A percentile compares a stretch with the other conserved stretches of the same genome.
Evolutionary conservation across 92 coral and sea anemone genomes (phyloP).

Genomic region (Palythoa grandis): DNA sequence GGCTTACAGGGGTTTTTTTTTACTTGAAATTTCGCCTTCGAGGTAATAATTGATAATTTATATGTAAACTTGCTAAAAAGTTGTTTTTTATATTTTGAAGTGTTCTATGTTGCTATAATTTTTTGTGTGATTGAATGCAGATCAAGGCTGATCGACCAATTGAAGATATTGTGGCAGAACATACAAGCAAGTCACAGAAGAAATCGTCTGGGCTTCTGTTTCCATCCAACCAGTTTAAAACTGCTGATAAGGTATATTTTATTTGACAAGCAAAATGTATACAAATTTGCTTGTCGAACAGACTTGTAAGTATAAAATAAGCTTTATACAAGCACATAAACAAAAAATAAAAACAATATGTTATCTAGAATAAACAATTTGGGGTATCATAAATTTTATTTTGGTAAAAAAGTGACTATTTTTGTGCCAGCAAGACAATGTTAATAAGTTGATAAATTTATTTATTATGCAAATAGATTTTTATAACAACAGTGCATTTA

Average conservation of each 20-base stretch:
- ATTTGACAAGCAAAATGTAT: background rate
- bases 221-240: slow-evolving; percentile 58
- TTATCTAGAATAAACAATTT: too few relatives aligned
- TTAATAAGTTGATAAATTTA: too few relatives aligned
- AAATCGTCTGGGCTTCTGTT: slow-evolving; percentile 78
- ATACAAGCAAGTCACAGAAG: slow-evolving; percentile 79
- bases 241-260: slow-evolving; percentile 26
- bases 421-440: too few relatives aligned
- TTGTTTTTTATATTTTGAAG: background rate
- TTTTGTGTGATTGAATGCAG: slow-evolving; percentile 38
- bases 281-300: background rate
- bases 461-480: too few relatives aligned
- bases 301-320: background rate
- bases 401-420: too few relatives aligned
- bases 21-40: background rate
- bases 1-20: too few relatives aligned
- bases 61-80: too few relatives aligned
- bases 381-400: too few relatives aligned
- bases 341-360: too few relatives aligned
- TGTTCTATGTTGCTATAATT: background rate
- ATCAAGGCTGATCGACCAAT: slow-evolving; percentile 86
- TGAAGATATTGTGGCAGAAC: slow-evolving; percentile 94
- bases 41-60: too few relatives aligned
- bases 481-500: too few relatives aligned
- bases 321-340: too few relatives aligned